Evolutionary conservation across 2,888 invertebrate genomes (phyloP), one percentile per base, ranked within the genome.

Genomic region (Gerris lacustris): DNA sequence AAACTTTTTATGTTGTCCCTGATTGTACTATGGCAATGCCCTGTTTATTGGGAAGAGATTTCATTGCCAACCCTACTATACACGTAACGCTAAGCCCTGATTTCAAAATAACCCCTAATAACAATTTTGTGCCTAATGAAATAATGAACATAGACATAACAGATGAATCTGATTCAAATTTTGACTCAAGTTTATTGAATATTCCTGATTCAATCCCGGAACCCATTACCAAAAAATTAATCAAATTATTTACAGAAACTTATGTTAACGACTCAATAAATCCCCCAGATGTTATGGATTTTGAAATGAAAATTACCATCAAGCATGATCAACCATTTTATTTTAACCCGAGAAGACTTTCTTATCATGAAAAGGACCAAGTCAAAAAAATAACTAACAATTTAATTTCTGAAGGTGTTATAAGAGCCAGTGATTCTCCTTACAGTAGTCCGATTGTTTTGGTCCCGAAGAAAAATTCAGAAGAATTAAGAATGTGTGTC

Each of bases 371-470:
- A 67, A 70, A 45, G 6, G 47, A 17, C 6, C 43, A 17, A 9
- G 67, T 67, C 43, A 18, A 44, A 6, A 43, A 70, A 67, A 70
- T 70, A 5, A 70, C 45, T 44, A 66, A 70, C n/a, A 11, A 70
- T 43, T 66, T 64, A 43, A 6, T 70, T 11, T 17, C 6, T 6
- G 66, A 70, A 9, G 70, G 70, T 6, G 31, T 70, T 6, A 67
- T 70, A 5, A 45, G 67, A 11, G 55, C 70, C 17, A 70, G 70
- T 62, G 6, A 45, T 5, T 70, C 70, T 5, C 67, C 66, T 31
- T 70, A 70, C 44, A 67, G 67, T 18, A 70, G 67, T 43, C 67
- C 67, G 15, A 55, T 70, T 17, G 70, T 70, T 44, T 17, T 70
- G 15, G 70, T 70, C 31, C 45, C 31, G 7, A 70, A 70, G 31